Evolutionary conservation across 1,140 invertebrate genomes (phyloP), one percentile per base, ranked within the genome.

Genomic region (Oryzaephilus surinamensis): DNA sequence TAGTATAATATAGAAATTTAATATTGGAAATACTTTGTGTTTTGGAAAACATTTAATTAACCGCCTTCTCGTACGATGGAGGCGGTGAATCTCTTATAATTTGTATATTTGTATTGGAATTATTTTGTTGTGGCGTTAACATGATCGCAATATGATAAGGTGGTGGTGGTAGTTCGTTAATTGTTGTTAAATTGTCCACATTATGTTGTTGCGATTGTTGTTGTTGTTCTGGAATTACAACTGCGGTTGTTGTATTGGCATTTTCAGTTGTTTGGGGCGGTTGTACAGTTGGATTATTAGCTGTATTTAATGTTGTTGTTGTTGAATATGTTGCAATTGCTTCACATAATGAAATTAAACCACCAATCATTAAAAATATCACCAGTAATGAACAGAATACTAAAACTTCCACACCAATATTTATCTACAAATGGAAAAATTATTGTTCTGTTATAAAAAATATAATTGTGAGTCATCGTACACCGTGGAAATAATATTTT

Each of bases 131-230:
- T 12, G 46, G 35, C 7, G 74, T 74, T 48, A 79, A 69, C 31
- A 77, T 63, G 33, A 78, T 72, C 5, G 77, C 76, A 60, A 78
- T 75, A 56, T 78, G 74, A 63, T 78, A 78, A 4, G 77, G 77
- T 6, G 77, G 75, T 11, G 75, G 75, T 0, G 53, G 50, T 29
- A 53, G 18, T 46, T 55, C 51, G 12, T 39, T 18, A n/a, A 37
- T 35, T 13, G 18, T 21, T 7, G 11, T 16, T 31, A 18, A 42
- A 26, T 20, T 20, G n/a, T 15, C 29, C 18, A 5, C 17, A 30
- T 29, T 29, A 11, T 6, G 11, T 8, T 6, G 6, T 15, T 6
- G 14, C n/a, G 11, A 6, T 29, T 12, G 27, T 29, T 29, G 27
- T 11, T 28, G 14, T 29, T 11, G n/a, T 29, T 29, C 6, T 7